Conservation (phyloP, 1,140 invertebrate species). For the Nixonia krombeini region DNA sequence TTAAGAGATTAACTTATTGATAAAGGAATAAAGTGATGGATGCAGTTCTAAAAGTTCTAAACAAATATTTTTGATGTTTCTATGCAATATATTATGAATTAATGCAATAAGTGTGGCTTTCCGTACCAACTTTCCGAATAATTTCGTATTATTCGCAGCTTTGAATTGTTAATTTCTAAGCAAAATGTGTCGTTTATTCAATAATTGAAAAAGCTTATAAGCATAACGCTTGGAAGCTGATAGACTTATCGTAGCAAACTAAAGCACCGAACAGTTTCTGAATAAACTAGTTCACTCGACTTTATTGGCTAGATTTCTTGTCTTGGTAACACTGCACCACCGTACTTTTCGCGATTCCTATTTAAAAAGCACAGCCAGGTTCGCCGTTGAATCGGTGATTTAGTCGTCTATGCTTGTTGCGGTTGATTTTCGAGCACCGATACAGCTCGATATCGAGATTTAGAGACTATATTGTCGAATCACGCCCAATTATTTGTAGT, state of each 20-base stretch:
- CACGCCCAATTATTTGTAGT: conserved; percentile 40
- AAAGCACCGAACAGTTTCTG: not conserved
- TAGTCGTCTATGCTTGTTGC: conserved; percentile 40
- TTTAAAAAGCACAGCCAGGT: conserved; percentile 5
- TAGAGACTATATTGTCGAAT: conserved; percentile 35
- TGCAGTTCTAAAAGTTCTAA: not conserved
- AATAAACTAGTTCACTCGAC: not conserved
- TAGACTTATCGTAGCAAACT: not conserved
- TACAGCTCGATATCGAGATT: too few species aligned
- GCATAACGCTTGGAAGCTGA: too few species aligned
- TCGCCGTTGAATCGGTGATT: conserved; percentile 34
- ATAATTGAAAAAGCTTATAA: not conserved
- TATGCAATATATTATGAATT: too few species aligned
- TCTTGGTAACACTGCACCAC: not conserved
- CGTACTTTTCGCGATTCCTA: not conserved
- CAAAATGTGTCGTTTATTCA: not conserved
- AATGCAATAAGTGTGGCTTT: too few species aligned
- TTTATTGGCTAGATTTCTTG: conserved; percentile 4
- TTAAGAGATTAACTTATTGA: conserved; percentile 1
- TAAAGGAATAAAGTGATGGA: not conserved
- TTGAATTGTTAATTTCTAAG: not conserved
- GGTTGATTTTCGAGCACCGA: conserved; percentile 33
- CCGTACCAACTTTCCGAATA: too few species aligned
- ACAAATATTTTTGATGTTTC: too few species aligned
- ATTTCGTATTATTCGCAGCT: too few species aligned